Evolutionary conservation across 2,797 vertebrate genomes (phyloP).

Genomic region (Dipus sagitta): DNA sequence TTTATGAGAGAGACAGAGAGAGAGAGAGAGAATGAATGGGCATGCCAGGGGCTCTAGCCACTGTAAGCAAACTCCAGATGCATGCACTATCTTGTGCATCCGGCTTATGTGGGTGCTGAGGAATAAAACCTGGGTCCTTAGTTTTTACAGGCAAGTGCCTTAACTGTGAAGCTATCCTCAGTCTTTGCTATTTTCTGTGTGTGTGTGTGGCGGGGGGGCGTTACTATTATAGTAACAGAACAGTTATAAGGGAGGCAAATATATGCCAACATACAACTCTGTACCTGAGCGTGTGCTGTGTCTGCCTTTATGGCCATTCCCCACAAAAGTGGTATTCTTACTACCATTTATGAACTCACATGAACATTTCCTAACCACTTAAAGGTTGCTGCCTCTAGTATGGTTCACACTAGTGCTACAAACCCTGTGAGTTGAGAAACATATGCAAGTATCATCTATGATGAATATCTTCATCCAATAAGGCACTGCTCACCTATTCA

Average conservation of each 20-base stretch:
- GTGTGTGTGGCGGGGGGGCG: rapidly evolving
- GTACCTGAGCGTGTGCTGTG: not conserved
- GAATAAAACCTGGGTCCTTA: no score
- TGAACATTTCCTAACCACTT: not conserved
- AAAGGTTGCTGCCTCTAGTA: no score
- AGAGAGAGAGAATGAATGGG: no score
- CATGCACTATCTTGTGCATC: no score
- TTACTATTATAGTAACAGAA: not conserved
- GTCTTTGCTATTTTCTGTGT: no score
- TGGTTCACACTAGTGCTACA: not conserved
- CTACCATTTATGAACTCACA: not conserved
- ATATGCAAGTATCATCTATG: not conserved
- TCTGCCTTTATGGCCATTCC: no score
- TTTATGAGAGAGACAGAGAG: not conserved
- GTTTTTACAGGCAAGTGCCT: no score
- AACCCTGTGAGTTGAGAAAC: not conserved
- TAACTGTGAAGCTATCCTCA: no score
- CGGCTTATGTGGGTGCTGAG: no score
- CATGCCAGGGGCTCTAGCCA: no score
- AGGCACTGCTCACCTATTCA: not conserved
- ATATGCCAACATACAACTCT: not conserved
- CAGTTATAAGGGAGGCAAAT: not conserved
- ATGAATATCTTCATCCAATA: not conserved
- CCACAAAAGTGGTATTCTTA: not conserved
- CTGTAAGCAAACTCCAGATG: no score